Conservation (phyloP, 30 jellyfish, hydroid and myxozoan genomes). For the Rhopilema esculentum region DNA sequence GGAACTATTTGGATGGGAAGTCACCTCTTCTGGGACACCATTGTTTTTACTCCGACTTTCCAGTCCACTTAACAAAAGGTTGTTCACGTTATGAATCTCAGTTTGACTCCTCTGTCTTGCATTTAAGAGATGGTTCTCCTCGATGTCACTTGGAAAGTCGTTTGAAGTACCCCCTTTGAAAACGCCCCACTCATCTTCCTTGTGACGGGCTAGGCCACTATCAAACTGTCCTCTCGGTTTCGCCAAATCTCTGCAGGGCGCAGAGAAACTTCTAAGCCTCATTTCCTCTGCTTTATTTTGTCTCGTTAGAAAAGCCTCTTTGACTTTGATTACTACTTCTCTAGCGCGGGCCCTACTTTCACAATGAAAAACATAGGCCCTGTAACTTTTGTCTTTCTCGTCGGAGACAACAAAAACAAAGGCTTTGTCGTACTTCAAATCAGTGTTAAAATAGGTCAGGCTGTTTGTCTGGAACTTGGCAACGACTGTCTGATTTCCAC, state of each 20-base stretch:
- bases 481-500: conserved; percentile 9
- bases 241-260: conserved; percentile 20
- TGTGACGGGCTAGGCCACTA: background rate
- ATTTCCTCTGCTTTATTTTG: conserved; percentile 39
- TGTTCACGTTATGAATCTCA: conserved; percentile 14
- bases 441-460: conserved; percentile 63
- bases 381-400: conserved; percentile 15
- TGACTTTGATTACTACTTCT: conserved; percentile 23
- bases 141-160: background rate
- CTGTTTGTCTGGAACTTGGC: conserved; percentile 39
- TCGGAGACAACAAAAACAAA: conserved; percentile 74
- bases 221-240: background rate
- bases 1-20: background rate
- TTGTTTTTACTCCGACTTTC: background rate
- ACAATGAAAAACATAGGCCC: conserved; percentile 83
- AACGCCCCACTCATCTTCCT: conserved; percentile 18
- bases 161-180: background rate
- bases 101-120: conserved; percentile 68
- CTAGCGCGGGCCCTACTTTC: conserved; percentile 69
- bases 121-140: background rate
- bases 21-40: background rate
- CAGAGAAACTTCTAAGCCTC: conserved; percentile 57
- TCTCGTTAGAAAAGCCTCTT: conserved; percentile 42
- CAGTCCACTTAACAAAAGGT: background rate
- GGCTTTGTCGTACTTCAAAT: conserved; percentile 78